Base-by-base conservation (phyloP, 2,888 invertebrate genomes). In the Tinea semifulvella region DNA sequence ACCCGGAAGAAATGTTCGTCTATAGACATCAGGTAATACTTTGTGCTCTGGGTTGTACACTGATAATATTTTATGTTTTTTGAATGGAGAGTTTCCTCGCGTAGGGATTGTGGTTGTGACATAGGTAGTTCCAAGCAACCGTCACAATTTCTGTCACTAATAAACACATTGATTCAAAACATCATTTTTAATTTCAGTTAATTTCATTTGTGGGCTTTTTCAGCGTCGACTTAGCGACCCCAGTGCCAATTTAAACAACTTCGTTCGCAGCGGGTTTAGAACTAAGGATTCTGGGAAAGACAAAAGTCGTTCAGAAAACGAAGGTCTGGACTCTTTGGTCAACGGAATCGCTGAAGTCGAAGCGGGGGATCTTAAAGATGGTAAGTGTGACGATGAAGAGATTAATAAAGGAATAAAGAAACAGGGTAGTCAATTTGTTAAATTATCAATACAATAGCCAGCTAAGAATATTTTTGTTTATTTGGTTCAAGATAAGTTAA, bases 161-260 rank as follows among this genome's bases (percentile, higher is more conserved):
- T n/a, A n/a, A n/a, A n/a, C n/a, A n/a, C n/a, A n/a, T n/a, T n/a
- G n/a, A n/a, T n/a, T n/a, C n/a, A n/a, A n/a, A n/a, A n/a, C n/a
- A n/a, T n/a, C n/a, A n/a, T n/a, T n/a, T n/a, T n/a, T n/a, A n/a
- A n/a, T n/a, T n/a, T n/a, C n/a, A n/a, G n/a, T n/a, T n/a, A n/a
- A n/a, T n/a, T n/a, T n/a, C n/a, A n/a, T n/a, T 16, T 17, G 16
- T 17, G 8, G 16, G 7, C 6, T 6, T 7, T 64, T 60, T 17
- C 87, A 91, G 83, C 85, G 94, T 35, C 85, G 94, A 7, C 85
- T 96, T 57, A 96, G 96, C 67, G 97, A 97, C 77, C 96, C 96
- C 1, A 95, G 94, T 71, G 91, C 94, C 25, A 95, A 94, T 80
- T 77, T 95, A 42, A 90, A 90, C 66, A 90, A 90, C 66, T 95